Evolutionary conservation across 1,140 invertebrate genomes (phyloP).

Genomic region (Mamestra configurata): DNA sequence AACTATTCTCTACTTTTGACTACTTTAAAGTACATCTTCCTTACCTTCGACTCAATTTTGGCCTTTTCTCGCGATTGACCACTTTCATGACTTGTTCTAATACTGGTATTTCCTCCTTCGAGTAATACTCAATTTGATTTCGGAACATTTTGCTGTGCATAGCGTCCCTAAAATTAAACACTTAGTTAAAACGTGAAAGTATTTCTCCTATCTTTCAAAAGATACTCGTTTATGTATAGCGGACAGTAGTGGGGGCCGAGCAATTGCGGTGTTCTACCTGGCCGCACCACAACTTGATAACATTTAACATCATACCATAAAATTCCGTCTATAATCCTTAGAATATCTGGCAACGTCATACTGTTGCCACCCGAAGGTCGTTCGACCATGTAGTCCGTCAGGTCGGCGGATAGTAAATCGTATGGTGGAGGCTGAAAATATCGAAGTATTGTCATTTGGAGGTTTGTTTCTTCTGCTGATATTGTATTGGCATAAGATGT

Average conservation of each 20-base stretch:
- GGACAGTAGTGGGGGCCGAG: too few species aligned
- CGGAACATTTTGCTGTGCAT: slow-evolving; percentile 82
- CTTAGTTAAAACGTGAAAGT: too few species aligned
- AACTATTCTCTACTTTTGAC: background rate
- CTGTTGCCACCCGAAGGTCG: slow-evolving; percentile 66
- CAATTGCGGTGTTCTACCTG: too few species aligned
- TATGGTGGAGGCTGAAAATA: slow-evolving; percentile 76
- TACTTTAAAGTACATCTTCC: background rate
- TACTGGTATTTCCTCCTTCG: slow-evolving; percentile 79
- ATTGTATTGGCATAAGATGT: background rate
- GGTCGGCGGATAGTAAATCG: slow-evolving; percentile 75
- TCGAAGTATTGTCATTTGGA: background rate
- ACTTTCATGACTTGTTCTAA: slow-evolving; percentile 70
- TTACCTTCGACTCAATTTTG: slow-evolving; percentile 76
- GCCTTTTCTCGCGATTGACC: slow-evolving; percentile 65
- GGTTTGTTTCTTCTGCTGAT: background rate
- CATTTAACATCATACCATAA: slow-evolving; percentile 68
- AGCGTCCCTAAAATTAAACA: slow-evolving; percentile 74
- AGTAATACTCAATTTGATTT: slow-evolving; percentile 74
- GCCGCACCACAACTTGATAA: too few species aligned
- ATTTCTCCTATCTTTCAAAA: too few species aligned
- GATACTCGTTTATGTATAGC: too few species aligned
- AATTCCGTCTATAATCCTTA: slow-evolving; percentile 78
- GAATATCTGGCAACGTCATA: slow-evolving; percentile 71
- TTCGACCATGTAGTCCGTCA: slow-evolving; percentile 57